Conservation (phyloP, 2,797 vertebrate species). For the Vipera latastei region DNA sequence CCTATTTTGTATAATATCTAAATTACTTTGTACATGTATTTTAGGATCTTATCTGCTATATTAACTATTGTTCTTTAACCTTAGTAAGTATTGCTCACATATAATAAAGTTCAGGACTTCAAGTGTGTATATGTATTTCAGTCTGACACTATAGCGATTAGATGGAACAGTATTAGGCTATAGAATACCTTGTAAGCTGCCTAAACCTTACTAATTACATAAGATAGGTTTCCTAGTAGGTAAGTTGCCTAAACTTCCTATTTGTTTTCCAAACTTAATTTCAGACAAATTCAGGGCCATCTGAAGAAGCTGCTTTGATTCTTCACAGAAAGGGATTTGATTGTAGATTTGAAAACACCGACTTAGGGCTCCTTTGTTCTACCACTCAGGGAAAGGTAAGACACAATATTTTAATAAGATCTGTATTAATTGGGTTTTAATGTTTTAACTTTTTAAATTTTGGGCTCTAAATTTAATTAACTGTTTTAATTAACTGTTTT, state of each 20-base stretch:
- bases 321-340: conserved; percentile 91
- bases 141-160: neutral
- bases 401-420: neutral
- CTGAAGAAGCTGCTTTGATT: conserved; percentile 85
- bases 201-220: neutral
- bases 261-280: conserved; percentile 15
- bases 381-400: conserved; percentile 84
- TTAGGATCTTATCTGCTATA: neutral
- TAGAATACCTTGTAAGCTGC: neutral
- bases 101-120: neutral
- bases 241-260: neutral
- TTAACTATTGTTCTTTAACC: neutral
- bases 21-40: neutral
- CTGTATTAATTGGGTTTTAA: neutral
- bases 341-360: conserved; percentile 77
- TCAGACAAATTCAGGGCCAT: conserved; percentile 77
- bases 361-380: conserved; percentile 73
- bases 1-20: neutral
- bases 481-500: no score
- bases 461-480: no score
- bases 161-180: neutral
- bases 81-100: neutral
- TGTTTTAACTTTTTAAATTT: no score
- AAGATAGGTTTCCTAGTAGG: neutral
- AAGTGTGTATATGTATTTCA: neutral